Conservation (phyloP, 2,113 vertebrate genomes). For the Hystrix cristata region DNA sequence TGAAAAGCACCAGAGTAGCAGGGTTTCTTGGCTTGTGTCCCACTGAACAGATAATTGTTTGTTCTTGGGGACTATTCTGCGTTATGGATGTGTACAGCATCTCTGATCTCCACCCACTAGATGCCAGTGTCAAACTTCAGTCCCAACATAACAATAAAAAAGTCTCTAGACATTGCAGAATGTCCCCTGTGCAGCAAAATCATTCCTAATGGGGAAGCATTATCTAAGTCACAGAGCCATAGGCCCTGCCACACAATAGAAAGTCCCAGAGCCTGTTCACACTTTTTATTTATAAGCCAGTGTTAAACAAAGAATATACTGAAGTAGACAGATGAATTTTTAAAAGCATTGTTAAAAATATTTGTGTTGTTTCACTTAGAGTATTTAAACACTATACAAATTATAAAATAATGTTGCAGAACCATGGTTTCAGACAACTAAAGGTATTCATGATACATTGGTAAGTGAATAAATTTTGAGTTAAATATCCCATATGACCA, state of each 20-base stretch:
- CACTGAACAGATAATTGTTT: not conserved
- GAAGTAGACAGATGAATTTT: not conserved
- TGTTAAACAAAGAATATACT: not conserved
- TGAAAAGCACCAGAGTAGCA: not conserved
- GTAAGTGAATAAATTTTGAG: constrained; percentile 21
- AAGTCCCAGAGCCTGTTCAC: not conserved
- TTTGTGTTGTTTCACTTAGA: not conserved
- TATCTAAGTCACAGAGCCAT: not conserved
- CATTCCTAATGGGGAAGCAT: not conserved
- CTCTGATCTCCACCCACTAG: not conserved
- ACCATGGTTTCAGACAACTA: not conserved
- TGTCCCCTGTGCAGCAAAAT: not conserved
- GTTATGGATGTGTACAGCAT: not conserved
- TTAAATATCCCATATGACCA: not conserved
- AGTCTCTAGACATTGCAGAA: not conserved
- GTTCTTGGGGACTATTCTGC: not conserved
- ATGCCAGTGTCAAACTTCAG: not conserved
- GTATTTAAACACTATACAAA: not conserved
- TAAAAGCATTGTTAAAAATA: not conserved
- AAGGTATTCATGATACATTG: not conserved
- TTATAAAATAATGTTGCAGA: not conserved
- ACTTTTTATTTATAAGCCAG: not conserved
- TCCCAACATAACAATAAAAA: not conserved
- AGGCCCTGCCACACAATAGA: not conserved
- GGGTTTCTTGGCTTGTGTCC: not conserved